Percentiles rank a stretch among this genome's conserved stretches.
phyloP scores from a whole-genome alignment of 1,140 invertebrate genomes.

The Spodoptera frugiperda region DNA sequence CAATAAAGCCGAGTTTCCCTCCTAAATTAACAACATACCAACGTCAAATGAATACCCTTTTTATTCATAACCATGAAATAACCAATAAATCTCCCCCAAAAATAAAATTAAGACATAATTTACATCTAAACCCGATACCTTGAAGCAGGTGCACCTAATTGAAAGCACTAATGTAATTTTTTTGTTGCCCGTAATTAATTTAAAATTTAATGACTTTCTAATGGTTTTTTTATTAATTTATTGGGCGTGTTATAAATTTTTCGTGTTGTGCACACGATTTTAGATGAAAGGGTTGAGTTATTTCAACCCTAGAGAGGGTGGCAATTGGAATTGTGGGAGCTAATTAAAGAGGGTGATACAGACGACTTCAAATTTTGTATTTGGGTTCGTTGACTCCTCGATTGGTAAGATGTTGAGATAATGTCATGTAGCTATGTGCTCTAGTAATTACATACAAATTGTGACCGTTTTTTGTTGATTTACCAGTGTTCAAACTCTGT shows the following conservation, averaged over 20 bases:
- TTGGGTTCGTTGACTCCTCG: constrained; percentile 18
- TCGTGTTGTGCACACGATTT: constrained; percentile 34
- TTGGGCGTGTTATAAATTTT: constrained; percentile 41
- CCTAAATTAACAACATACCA: not conserved
- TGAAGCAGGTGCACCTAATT: constrained; percentile 39
- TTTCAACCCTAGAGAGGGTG: constrained; percentile 17
- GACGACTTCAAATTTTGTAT: constrained; percentile 8
- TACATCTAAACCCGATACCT: constrained; percentile 12
- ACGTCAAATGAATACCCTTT: constrained; percentile 4
- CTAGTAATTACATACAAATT: too few species aligned
- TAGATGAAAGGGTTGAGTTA: constrained; percentile 27
- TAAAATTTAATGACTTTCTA: constrained; percentile 39
- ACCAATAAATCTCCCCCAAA: constrained; percentile 13
- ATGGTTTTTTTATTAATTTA: constrained; percentile 46
- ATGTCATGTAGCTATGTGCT: not conserved
- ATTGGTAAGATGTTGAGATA: not conserved
- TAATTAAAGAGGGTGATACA: constrained; percentile 33
- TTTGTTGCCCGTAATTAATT: constrained; percentile 37
- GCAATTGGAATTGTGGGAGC: constrained; percentile 24
- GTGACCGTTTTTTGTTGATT: too few species aligned
- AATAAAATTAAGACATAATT: constrained; percentile 44
- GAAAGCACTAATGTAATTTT: constrained; percentile 40
- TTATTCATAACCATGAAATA: constrained; percentile 16
- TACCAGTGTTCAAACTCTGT: too few species aligned
- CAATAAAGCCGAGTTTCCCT: not conserved